Evolutionary conservation across 2,888 invertebrate species (phyloP), one percentile per base, ranked within the genome.

Genomic region (Eremobia ochroleuca): DNA sequence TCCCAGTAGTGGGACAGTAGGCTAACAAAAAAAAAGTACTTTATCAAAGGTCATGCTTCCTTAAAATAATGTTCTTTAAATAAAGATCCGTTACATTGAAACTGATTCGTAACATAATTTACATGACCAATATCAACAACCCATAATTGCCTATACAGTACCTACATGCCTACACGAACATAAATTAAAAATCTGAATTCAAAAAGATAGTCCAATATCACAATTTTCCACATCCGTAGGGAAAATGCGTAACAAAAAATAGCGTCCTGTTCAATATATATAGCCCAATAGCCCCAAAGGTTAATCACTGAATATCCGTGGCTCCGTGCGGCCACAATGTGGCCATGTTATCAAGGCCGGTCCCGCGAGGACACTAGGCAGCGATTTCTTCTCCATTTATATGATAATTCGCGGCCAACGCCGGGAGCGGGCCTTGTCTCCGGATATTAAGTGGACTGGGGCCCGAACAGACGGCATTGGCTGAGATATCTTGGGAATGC

Each of bases 351-450:
- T 82, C 79, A 86, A 80, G 87, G 87, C 67, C 76, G 73, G 72
- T 87, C 88, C 87, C 86, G 68, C 65, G 85, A 85, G 87, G 81
- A 64, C 80, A 72, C 76, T 82, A 71, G 74, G 71, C 75, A 76
- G 70, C 88, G 88, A 90, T 92, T 88, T 86, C 86, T 90, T 89
- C 87, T 88, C 92, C 88, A 93, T 93, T 91, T 93, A 92, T 93
- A 93, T 92, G 92, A 89, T 93, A 93, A 92, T 93, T 88, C 86
- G 84, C 70, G 73, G 84, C 76, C 80, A 81, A 82, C 76, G 77
- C 67, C 78, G 40, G 76, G 70, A 79, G 76, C 79, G 72, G 71
- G 71, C 81, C 83, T 82, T 85, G 89, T 91, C 86, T 88, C 68
- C 88, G 87, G 88, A 89, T 91, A 91, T 90, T 91, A 89, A 91